Evolutionary conservation across 2,888 invertebrate species (phyloP), one percentile per base, ranked within the genome.

Genomic region (Cactoblastis cactorum): DNA sequence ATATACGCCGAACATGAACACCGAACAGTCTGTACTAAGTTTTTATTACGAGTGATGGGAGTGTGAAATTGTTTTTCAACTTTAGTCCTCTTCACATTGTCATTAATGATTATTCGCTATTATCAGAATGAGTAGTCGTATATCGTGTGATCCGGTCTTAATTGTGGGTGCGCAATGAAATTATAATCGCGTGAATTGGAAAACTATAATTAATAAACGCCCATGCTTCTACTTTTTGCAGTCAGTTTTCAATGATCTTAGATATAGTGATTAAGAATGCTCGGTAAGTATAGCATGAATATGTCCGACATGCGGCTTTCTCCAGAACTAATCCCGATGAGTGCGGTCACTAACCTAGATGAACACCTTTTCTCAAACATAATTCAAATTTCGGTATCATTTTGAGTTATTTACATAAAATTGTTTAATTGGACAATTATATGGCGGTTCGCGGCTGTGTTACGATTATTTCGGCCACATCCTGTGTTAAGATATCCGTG

Each of bases 351-450:
- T 37, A 12, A 50, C 45, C 51, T 28, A 51, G 39, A 52, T 11
- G 14, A 59, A 65, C 66, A 61, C 66, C 63, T 67, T 69, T 63
- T 57, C 55, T 49, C 52, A 53, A 61, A 49, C 54, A 51, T 51
- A 53, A 54, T 54, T 55, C 45, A 53, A 58, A 55, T 59, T 52
- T 57, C 51, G 51, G 50, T 61, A 59, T 66, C 67, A 64, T 69
- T 67, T 71, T 55, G 50, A 57, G 51, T 57, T 76, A 85, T 87
- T 86, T 83, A 78, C 83, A 86, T 86, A 80, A 80, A 84, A 83
- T 80, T 80, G 69, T 74, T 80, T 85, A 88, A 88, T 87, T 87
- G 83, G 86, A 80, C 85, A 83, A 87, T 88, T 86, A 87, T 81
- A 82, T 71, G 80, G 75, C 77, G 76, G 71, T 74, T 77, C 79